Evolutionary conservation across 2,797 vertebrate species (phyloP).

Genomic region (Leontopithecus rosalia): DNA sequence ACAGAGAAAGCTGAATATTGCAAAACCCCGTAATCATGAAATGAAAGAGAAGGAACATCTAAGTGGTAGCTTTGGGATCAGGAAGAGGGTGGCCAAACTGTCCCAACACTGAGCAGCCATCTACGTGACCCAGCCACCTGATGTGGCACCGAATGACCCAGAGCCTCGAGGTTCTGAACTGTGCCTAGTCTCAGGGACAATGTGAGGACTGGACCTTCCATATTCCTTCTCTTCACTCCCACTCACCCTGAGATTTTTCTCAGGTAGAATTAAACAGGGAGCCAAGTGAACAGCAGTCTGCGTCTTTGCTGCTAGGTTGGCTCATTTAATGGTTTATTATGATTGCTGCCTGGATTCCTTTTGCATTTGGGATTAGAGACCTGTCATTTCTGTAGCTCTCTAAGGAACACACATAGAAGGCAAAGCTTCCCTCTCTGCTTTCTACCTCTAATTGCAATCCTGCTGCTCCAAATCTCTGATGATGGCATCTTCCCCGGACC

Average conservation of each 20-base stretch:
- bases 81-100: background rate
- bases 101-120: background rate
- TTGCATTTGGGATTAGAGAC: background rate
- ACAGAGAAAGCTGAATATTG: background rate
- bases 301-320: background rate
- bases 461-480: background rate
- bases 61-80: background rate
- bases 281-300: background rate
- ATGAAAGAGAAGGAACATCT: background rate
- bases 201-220: rapidly evolving
- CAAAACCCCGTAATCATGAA: background rate
- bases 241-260: background rate
- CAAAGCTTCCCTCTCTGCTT: background rate
- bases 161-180: background rate
- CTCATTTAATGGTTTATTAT: background rate
- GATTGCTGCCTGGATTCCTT: background rate
- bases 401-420: background rate
- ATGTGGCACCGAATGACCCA: background rate
- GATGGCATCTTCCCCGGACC: background rate
- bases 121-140: too few relatives aligned
- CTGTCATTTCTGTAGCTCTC: background rate
- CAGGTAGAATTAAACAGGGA: background rate
- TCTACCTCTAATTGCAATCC: background rate
- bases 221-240: background rate
- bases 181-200: background rate